Evolutionary conservation across 2,797 vertebrate species (phyloP).

Genomic region (Onychomys torridus): DNA sequence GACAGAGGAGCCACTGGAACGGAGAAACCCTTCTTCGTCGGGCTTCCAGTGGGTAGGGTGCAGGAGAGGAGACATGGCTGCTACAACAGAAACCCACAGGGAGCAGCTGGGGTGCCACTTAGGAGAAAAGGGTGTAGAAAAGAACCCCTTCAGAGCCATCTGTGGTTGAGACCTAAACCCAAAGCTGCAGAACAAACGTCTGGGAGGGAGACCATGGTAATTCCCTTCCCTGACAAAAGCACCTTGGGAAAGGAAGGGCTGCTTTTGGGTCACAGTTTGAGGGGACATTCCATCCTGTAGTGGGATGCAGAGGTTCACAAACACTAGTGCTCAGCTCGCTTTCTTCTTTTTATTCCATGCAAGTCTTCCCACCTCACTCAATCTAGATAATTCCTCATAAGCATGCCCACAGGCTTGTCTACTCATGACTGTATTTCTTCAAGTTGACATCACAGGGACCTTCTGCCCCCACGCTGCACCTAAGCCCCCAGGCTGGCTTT

Average conservation of each 20-base stretch:
- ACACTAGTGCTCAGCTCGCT: neutral
- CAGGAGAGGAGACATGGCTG: neutral
- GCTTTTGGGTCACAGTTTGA: neutral
- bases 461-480: neutral
- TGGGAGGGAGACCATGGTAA: neutral
- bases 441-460: neutral
- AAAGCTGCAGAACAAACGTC: neutral
- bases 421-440: neutral
- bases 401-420: neutral
- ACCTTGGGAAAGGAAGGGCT: neutral
- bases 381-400: neutral
- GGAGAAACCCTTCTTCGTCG: neutral
- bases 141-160: neutral
- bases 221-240: neutral
- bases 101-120: neutral
- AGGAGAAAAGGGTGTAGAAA: neutral
- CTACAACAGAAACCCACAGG: neutral
- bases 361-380: neutral
- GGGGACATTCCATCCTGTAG: neutral
- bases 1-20: neutral
- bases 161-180: neutral
- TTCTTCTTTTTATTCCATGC: fast-evolving
- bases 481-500: neutral
- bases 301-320: neutral
- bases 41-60: neutral